Conservation (phyloP, 2,797 vertebrate genomes). For the Coregonus sp. region DNA sequence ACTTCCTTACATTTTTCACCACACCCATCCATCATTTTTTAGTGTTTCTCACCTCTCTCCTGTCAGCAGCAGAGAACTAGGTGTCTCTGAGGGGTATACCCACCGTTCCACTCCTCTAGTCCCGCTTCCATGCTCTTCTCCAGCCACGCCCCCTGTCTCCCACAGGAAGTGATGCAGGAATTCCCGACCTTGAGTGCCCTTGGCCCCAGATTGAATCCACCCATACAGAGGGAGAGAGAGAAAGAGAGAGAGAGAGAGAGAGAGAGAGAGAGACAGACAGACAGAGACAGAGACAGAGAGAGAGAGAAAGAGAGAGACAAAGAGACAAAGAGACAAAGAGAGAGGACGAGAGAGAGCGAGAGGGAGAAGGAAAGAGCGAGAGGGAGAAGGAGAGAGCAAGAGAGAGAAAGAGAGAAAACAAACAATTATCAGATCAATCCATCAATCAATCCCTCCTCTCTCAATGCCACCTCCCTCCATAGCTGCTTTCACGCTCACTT, state of each 20-base stretch:
- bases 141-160: no score
- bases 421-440: slow-evolving; percentile 22
- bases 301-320: background rate
- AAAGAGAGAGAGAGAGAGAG: background rate
- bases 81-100: no score
- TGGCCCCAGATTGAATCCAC: background rate
- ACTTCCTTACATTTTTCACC: background rate
- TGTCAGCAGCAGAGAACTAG: no score
- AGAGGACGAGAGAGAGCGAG: no score
- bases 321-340: background rate
- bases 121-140: no score
- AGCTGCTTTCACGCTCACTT: background rate
- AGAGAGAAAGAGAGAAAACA: background rate
- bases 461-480: background rate
- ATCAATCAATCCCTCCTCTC: slow-evolving; percentile 5
- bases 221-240: background rate
- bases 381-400: background rate
- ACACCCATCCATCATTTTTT: background rate
- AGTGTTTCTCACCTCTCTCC: background rate
- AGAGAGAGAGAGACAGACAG: background rate
- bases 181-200: background rate
- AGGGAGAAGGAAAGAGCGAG: background rate
- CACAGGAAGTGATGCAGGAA: background rate
- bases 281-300: background rate
- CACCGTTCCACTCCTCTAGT: background rate